These are phyloP conservation scores for Fragum sueziense DNA, from an alignment of 2,888 invertebrate species.

Conservation along the genomic window DNA sequence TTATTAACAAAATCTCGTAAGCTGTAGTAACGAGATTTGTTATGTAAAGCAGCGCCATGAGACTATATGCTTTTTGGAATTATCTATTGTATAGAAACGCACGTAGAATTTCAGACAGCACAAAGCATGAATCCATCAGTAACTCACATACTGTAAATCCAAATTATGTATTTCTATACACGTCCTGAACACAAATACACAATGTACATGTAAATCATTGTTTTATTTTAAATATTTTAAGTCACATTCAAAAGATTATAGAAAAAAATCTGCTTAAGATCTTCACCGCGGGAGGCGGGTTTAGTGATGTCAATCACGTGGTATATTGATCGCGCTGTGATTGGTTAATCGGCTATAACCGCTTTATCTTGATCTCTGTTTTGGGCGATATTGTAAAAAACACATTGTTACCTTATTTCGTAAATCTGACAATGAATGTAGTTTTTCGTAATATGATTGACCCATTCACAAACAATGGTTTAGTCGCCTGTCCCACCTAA, in stretches of 20 bases:
- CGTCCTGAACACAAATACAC: too few relatives aligned
- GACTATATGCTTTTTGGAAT: too few relatives aligned
- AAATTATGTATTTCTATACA: background rate
- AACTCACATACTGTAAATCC: background rate
- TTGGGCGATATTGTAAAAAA: background rate
- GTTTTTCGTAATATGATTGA: background rate
- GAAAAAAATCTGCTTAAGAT: background rate
- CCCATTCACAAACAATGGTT: too few relatives aligned
- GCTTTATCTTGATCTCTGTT: slow-evolving; percentile 11
- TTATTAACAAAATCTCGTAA: too few relatives aligned
- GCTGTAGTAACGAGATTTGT: too few relatives aligned
- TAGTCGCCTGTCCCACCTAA: too few relatives aligned
- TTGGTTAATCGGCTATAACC: background rate
- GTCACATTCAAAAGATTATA: slow-evolving; percentile 6
- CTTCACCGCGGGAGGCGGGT: slow-evolving; percentile 15
- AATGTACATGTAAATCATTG: background rate
- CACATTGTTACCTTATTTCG: slow-evolving; percentile 2
- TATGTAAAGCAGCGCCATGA: too few relatives aligned
- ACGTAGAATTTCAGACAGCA: too few relatives aligned
- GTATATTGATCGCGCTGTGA: background rate
- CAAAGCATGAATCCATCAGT: background rate
- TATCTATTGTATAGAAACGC: too few relatives aligned
- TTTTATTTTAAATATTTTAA: slow-evolving; percentile 11
- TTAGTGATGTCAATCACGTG: background rate
- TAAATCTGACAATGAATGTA: background rate